Base-by-base conservation (phyloP, 2,888 invertebrate species). In the Serripes groenlandicus region DNA sequence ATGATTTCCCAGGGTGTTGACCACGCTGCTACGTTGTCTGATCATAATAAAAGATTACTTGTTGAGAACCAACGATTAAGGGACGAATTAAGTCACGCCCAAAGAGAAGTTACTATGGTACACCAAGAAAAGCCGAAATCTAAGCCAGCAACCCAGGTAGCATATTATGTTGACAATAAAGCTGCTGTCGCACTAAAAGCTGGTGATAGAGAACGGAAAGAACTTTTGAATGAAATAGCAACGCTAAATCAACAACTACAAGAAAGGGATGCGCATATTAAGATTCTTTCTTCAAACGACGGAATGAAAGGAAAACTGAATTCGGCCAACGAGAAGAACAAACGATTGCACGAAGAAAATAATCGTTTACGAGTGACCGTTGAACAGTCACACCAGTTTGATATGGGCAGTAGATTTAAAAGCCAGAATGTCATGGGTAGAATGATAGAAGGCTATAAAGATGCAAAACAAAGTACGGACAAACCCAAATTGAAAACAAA, bases 391-490 rank as follows among this genome's bases (percentile, higher is more conserved):
- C 77, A 84, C 18, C 28, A 52, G 11, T 11, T 32, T 15, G 84
- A 84, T 56, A 72, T 66, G 0, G 80, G 75, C 21, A 80, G 80
- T 35, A 42, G 84, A 7, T 84, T 84, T 64, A 68, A 64, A 37
- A 71, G 76, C 49, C 80, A 77, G 21, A 35, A 77, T 18, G 75
- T 84, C 3, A 74, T 77, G 7, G 84, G 84, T 5, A 74, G 69
- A 21, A 80, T 84, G 69, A 80, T 84, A 37, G 84, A 84, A 32
- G 80, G 84, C 3, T 80, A 80, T 28, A 74, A 80, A 56, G 56
- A 64, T 23, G 84, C 84, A 9, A 56, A 78, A 11, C 32, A 30
- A 26, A 23, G 52, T 18, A 52, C 42, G 18, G 62, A 74, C 4
- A 83, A 35, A 35, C n/a, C 60, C 4, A 74, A 60, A 23, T 69